A percentile compares a stretch with the other conserved stretches of the same genome.
These are phyloP conservation scores for Papilio helenus DNA, from an alignment of 1,140 invertebrate species.

Conservation along the genomic window DNA sequence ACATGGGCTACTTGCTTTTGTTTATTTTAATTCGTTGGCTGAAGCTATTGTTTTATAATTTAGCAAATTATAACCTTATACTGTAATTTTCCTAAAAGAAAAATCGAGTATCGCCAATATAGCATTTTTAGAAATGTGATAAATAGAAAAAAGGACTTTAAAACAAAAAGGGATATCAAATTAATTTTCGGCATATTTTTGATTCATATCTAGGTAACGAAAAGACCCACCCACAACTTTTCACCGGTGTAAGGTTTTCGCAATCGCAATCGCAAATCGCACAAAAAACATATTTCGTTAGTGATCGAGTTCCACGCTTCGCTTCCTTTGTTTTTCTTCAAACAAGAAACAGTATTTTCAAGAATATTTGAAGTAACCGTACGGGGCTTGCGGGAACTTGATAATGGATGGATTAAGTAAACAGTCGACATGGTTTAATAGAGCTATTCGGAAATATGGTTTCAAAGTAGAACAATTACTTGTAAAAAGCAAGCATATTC, in stretches of 20 bases:
- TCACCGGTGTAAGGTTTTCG: too few relatives aligned
- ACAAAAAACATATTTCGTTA: neutral
- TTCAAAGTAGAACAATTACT: neutral
- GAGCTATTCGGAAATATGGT: neutral
- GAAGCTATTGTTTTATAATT: too few relatives aligned
- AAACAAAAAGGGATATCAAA: neutral
- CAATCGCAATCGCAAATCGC: neutral
- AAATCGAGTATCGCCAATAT: too few relatives aligned
- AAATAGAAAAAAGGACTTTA: neutral
- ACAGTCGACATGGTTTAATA: neutral
- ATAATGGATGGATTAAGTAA: conserved; percentile 1
- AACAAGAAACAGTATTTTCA: conserved; percentile 2
- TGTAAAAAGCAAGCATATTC: too few relatives aligned
- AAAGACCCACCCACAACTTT: neutral
- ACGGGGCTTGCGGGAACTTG: neutral
- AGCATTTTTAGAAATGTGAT: neutral
- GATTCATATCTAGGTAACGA: neutral
- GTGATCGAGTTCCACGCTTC: neutral
- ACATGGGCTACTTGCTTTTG: too few relatives aligned
- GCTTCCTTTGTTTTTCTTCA: neutral
- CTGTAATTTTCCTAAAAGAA: too few relatives aligned
- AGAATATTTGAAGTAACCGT: neutral
- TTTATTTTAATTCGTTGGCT: too few relatives aligned
- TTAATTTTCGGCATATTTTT: neutral
- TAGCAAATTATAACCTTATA: too few relatives aligned